A percentile compares a stretch with the other conserved stretches of the same genome.
Conservation (phyloP, 2,797 vertebrate genomes). For the Poecilia velifera region DNA sequence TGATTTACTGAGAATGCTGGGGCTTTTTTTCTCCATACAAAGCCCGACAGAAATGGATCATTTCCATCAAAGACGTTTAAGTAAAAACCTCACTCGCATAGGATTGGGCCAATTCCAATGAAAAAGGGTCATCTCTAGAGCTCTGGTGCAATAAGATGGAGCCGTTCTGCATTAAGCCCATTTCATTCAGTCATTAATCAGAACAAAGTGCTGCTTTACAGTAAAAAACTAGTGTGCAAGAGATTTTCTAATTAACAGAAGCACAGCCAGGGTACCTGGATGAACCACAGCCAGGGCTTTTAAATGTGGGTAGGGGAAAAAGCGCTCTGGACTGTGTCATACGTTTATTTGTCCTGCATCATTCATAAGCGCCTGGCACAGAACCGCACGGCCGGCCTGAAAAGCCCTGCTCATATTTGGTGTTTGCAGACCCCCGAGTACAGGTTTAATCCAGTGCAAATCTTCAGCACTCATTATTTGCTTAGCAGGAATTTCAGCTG, state of each 20-base stretch:
- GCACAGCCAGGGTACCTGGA: constrained; percentile 39
- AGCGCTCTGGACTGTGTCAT: constrained; percentile 35
- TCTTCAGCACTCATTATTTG: constrained; percentile 56
- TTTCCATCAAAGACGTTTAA: constrained; percentile 29
- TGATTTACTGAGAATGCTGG: constrained; percentile 27
- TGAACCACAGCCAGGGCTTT: constrained; percentile 20
- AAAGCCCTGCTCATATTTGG: constrained; percentile 26
- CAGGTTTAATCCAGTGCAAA: constrained; percentile 55
- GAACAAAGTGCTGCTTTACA: constrained; percentile 18
- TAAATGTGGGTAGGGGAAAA: constrained; percentile 48
- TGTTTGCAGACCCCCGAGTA: constrained; percentile 44
- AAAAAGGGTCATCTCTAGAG: constrained; percentile 25
- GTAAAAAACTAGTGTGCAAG: constrained; percentile 18
- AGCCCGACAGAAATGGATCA: constrained; percentile 18
- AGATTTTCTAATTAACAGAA: constrained; percentile 40
- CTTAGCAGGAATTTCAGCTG: constrained; percentile 24
- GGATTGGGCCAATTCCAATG: constrained; percentile 28
- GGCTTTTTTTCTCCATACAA: constrained; percentile 29
- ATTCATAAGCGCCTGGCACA: constrained; percentile 48
- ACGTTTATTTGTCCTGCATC: constrained; percentile 61
- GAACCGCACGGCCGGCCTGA: constrained; percentile 43
- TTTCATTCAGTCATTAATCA: constrained; percentile 29
- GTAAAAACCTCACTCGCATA: constrained; percentile 1
- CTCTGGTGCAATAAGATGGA: constrained; percentile 29
- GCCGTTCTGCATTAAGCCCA: constrained; percentile 16